Conservation (phyloP, 1,140 invertebrate genomes). For the Leguminivora glycinivorella region DNA sequence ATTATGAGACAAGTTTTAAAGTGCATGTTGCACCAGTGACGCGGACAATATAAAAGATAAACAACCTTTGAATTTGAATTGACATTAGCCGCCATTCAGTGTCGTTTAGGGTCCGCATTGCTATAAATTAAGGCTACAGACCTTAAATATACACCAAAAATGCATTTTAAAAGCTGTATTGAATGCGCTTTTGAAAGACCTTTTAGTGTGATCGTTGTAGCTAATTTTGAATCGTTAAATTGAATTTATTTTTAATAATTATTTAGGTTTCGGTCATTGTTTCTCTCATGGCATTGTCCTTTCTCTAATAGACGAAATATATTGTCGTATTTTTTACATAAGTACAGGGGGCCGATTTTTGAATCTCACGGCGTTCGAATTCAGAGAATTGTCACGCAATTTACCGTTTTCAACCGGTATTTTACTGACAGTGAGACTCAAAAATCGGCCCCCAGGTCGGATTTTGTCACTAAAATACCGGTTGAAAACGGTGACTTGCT, state of each 20-base stretch:
- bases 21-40: constrained; percentile 21
- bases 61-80: constrained; percentile 3
- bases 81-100: background rate
- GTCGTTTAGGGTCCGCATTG: background rate
- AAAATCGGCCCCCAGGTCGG: no score
- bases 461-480: no score
- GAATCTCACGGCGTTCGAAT: no score
- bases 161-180: background rate
- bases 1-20: constrained; percentile 15
- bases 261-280: background rate
- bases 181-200: background rate
- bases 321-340: no score
- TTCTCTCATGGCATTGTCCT: background rate
- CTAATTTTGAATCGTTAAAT: background rate
- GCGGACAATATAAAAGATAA: constrained; percentile 1
- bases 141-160: constrained; percentile 12
- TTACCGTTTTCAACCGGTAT: no score
- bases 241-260: background rate
- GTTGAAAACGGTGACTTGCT: no score
- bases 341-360: no score
- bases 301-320: no score
- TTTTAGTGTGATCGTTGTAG: background rate
- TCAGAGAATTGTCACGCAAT: no score
- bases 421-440: no score
- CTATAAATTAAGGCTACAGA: background rate